Evolutionary conservation across 2,113 vertebrate species (phyloP).

Genomic region (Pygoscelis adeliae): DNA sequence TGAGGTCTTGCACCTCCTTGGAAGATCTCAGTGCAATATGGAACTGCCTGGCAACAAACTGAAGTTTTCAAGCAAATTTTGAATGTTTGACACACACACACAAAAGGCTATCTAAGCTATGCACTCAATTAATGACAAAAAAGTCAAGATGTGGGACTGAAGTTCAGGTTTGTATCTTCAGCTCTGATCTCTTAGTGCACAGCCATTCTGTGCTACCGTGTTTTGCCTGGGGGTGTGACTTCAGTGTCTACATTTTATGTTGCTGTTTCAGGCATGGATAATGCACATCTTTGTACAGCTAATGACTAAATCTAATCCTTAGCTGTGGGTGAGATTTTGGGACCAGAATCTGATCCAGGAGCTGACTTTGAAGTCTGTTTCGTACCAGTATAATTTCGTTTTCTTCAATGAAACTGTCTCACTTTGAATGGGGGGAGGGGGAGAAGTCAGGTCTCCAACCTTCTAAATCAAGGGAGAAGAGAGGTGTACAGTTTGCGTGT

Average conservation of each 20-base stretch:
- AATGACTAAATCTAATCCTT: background rate
- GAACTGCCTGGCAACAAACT: background rate
- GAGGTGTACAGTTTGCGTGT: background rate
- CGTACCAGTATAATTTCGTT: background rate
- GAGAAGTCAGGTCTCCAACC: background rate
- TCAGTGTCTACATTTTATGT: background rate
- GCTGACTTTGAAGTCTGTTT: background rate
- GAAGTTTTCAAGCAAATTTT: background rate
- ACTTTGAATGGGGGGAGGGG: background rate
- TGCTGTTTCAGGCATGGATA: background rate
- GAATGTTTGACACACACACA: background rate
- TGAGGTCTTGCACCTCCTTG: background rate
- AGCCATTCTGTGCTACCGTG: background rate
- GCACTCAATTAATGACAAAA: background rate
- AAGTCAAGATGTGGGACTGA: background rate
- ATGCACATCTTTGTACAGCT: background rate
- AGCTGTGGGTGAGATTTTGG: background rate
- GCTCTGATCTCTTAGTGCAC: background rate
- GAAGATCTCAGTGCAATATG: background rate
- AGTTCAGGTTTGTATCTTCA: background rate
- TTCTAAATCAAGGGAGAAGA: background rate
- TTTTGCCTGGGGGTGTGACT: background rate
- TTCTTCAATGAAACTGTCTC: background rate
- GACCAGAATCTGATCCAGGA: background rate
- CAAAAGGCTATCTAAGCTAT: background rate